A percentile compares a stretch with the other conserved stretches of the same genome.
Evolutionary conservation across 1,140 invertebrate species (phyloP).

Genomic region (Hyposmocoma kahamanoa): DNA sequence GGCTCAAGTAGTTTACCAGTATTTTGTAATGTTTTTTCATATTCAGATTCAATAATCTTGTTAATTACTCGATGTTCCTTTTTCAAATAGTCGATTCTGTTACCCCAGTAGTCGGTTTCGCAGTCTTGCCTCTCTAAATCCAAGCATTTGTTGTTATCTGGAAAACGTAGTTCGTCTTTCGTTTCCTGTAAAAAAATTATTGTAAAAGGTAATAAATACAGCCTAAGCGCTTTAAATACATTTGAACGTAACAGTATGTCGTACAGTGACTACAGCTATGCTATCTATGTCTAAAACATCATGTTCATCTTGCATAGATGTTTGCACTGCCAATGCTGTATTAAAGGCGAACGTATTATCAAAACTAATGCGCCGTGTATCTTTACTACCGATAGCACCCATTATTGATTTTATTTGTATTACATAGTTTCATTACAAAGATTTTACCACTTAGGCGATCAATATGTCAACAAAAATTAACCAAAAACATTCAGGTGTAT

Average conservation of each 20-base stretch:
- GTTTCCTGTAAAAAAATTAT: constrained; percentile 26
- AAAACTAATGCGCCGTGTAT: constrained; percentile 58
- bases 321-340: constrained; percentile 33
- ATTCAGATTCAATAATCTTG: constrained; percentile 56
- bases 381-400: constrained; percentile 43
- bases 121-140: constrained; percentile 23
- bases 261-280: constrained; percentile 30
- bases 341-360: constrained; percentile 47
- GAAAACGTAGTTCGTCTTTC: constrained; percentile 23
- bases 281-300: constrained; percentile 25
- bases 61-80: constrained; percentile 55
- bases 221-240: background rate
- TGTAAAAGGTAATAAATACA: background rate
- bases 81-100: constrained; percentile 49
- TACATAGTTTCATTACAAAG: background rate
- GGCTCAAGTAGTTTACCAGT: constrained; percentile 32
- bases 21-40: constrained; percentile 44
- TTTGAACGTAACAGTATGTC: background rate
- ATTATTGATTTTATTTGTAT: constrained; percentile 18
- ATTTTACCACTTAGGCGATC: background rate
- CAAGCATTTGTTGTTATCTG: constrained; percentile 23
- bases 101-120: constrained; percentile 49
- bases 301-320: constrained; percentile 35
- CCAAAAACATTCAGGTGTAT: background rate
- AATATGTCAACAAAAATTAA: background rate